phyloP scores from a whole-genome alignment of 37 sponge, comb jelly and placozoan species.

The Aphrocallistes beatrix region DNA sequence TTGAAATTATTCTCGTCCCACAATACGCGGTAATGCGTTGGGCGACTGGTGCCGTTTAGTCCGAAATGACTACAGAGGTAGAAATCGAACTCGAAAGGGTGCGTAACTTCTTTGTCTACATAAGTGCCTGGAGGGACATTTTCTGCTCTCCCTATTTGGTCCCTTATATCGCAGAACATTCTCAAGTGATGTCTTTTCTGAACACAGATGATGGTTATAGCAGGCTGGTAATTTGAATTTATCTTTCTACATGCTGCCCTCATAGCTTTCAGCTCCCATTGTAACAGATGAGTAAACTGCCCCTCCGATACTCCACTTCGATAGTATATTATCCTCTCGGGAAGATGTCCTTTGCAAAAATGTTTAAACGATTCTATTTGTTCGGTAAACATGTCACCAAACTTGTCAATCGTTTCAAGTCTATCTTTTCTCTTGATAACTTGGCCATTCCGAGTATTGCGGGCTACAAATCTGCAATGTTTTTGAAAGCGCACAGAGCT shows the following conservation, averaged over 20 bases:
- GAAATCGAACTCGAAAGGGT: slow-evolving; percentile 14
- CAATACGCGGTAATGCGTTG: slow-evolving; percentile 11
- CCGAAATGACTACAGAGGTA: slow-evolving; percentile 18
- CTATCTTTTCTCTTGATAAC: slow-evolving; percentile 15
- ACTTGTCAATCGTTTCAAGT: slow-evolving; percentile 24
- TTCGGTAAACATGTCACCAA: slow-evolving; percentile 38
- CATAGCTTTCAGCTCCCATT: slow-evolving; percentile 41
- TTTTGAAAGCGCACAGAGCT: slow-evolving; percentile 10
- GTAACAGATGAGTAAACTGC: slow-evolving; percentile 45
- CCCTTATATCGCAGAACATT: slow-evolving; percentile 38
- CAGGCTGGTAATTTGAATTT: slow-evolving; percentile 75
- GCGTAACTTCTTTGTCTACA: neutral
- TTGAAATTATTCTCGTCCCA: slow-evolving; percentile 17
- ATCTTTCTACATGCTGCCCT: slow-evolving; percentile 54
- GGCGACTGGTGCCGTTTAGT: slow-evolving; percentile 18
- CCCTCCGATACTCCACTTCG: slow-evolving; percentile 79
- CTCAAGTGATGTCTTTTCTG: slow-evolving; percentile 87
- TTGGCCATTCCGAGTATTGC: neutral
- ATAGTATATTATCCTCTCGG: slow-evolving; percentile 60
- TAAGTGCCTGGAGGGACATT: slow-evolving; percentile 14
- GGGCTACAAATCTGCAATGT: neutral
- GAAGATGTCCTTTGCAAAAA: slow-evolving; percentile 24
- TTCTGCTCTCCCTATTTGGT: neutral
- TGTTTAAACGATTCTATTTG: slow-evolving; percentile 38
- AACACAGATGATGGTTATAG: slow-evolving; percentile 67